Conservation (phyloP, 2,113 vertebrate species). For the Thunnus maccoyii region DNA sequence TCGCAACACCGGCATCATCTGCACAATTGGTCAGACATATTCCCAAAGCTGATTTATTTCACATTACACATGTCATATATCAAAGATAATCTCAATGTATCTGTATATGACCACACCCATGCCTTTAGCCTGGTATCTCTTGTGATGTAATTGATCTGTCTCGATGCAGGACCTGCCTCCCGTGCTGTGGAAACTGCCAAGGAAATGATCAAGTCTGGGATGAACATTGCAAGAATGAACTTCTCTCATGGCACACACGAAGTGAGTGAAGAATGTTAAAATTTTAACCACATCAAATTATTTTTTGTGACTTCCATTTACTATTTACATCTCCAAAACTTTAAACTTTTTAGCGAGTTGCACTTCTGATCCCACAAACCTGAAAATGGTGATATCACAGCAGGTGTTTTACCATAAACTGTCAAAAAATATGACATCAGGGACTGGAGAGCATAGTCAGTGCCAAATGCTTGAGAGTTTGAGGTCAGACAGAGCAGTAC, state of each 20-base stretch:
- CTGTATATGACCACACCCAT: background rate
- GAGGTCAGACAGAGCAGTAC: slow-evolving; percentile 8
- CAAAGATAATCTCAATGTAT: background rate
- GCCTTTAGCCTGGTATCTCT: background rate
- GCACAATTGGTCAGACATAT: slow-evolving; percentile 92
- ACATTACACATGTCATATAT: background rate
- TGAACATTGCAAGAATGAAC: slow-evolving; percentile 98
- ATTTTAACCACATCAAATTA: background rate
- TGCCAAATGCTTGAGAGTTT: background rate
- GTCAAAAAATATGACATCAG: slow-evolving; percentile 1
- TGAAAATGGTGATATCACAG: background rate
- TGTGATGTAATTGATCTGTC: slow-evolving; percentile 1
- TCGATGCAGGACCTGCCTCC: slow-evolving; percentile 91
- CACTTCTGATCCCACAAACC: background rate
- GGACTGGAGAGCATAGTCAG: background rate
- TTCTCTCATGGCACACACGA: slow-evolving; percentile 98
- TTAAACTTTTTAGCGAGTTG: background rate
- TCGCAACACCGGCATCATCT: slow-evolving; percentile 98
- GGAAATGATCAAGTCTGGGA: slow-evolving; percentile 98
- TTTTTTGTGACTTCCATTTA: background rate
- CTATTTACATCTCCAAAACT: background rate
- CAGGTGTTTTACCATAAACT: background rate
- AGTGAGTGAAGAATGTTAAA: slow-evolving; percentile 79
- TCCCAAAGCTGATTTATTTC: background rate
- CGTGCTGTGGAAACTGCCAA: slow-evolving; percentile 91